These are phyloP conservation scores for Tor tambroides DNA, from an alignment of 2,113 vertebrate genomes.

Conservation along the genomic window DNA sequence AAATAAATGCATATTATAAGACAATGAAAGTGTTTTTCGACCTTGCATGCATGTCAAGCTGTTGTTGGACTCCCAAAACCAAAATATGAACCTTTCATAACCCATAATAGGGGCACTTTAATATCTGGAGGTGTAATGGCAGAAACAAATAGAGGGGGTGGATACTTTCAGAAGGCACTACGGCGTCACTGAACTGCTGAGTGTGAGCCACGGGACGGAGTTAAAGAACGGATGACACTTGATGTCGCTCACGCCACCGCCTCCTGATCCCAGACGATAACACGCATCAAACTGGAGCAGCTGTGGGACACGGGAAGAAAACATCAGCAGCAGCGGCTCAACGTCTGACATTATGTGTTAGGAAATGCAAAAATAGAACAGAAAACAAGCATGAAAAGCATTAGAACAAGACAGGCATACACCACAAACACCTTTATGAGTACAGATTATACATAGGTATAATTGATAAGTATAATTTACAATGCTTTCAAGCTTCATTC, in stretches of 20 bases:
- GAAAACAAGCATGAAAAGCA: background rate
- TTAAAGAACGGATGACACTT: slow-evolving; percentile 95
- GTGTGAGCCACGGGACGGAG: slow-evolving; percentile 82
- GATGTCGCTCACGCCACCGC: slow-evolving; percentile 84
- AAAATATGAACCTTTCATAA: too few species aligned
- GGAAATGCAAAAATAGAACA: background rate
- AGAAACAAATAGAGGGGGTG: background rate
- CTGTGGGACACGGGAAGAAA: slow-evolving; percentile 68
- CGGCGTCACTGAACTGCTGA: slow-evolving; percentile 75
- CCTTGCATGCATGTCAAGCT: too few species aligned
- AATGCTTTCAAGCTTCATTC: background rate
- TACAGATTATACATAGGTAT: background rate
- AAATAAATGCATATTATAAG: too few species aligned
- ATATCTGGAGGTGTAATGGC: background rate
- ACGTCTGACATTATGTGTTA: background rate
- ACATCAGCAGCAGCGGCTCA: background rate
- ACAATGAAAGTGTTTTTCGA: too few species aligned
- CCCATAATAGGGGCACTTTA: background rate
- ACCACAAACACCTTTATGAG: background rate
- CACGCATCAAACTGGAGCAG: slow-evolving; percentile 87
- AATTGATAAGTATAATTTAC: background rate
- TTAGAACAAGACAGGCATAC: background rate
- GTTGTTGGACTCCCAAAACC: too few species aligned
- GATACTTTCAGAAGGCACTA: background rate
- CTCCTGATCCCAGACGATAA: slow-evolving; percentile 84